Evolutionary conservation across 2,888 invertebrate species (phyloP), one percentile per base, ranked within the genome.

Genomic region (Ophion costatus): DNA sequence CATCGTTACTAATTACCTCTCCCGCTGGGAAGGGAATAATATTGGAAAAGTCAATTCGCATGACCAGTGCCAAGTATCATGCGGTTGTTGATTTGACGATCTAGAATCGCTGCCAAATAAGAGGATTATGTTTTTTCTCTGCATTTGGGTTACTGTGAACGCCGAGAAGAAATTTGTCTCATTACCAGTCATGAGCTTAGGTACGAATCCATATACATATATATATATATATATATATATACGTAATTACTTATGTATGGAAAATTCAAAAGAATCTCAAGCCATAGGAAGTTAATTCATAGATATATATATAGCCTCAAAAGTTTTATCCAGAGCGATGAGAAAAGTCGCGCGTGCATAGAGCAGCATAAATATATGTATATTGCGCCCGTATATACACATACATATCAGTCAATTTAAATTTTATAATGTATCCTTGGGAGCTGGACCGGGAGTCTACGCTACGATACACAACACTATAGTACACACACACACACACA

Each of bases 381-480:
- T 45, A 45, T 76, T 57, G 51, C 24, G 24, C 20, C 45, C 45
- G 10, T 45, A 45, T 45, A 45, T 45, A 17, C 42, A 11, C 67
- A 57, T 63, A 75, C 75, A 29, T 81, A 69, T 63, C 33, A 70
- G 64, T 77, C 77, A 51, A 82, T 82, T 82, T 82, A 82, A 79
- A 83, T 83, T 83, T 83, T 63, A 83, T 83, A 80, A 80, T 80
- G 80, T 80, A 63, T 51, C 24, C 22, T n/a, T 22, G 45, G 24
- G 64, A 42, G 56, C 83, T 56, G 51, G 73, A 57, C 33, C 66
- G 42, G 20, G 5, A 45, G 14, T 22, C 17, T 4, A 22, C 66
- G 51, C 57, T 24, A 33, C 29, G n/a, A 22, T 70, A 70, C 20
- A 20, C 61, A 70, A 78, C 69, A 45, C 45, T 24, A 24, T 24